Evolutionary conservation across 1,140 invertebrate species (phyloP), one percentile per base, ranked within the genome.

Genomic region (Drosophila orena): DNA sequence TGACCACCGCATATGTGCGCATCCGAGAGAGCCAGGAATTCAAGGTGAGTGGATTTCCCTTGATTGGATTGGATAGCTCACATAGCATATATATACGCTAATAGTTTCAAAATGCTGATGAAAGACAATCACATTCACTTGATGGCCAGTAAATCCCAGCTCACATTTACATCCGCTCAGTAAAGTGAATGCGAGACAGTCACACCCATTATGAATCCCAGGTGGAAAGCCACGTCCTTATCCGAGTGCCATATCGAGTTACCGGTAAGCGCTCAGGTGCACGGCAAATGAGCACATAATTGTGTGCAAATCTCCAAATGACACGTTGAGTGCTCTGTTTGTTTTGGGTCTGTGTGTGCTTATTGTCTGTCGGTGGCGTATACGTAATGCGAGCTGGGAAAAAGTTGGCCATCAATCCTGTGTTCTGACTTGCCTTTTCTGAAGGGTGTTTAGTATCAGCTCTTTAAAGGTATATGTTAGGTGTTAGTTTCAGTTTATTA

Each of bases 1-100:
- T 96, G 84, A 95, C 94, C 65, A 95, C 96, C 76, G 95, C 97
- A 47, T 95, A 97, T 93, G 95, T 99, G 72, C 95, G 97, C 77
- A 97, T 99, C 84, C 98, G 97, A 91, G 98, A 99, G 92, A 99
- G 97, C 93, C 98, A 98, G 92, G 98, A 99, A 93, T 99, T 99
- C 93, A 99, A 99, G 96, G 98, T 98, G 81, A 93, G 92, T 81
- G 30, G 30, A 14, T 6, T 53, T 27, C 12, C 6, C 1, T 2
- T 17, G 14, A 20, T 20, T 42, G 4, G 14, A 17, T 34, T 11
- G 40, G 17, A 65, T 24, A 24, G 4, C 24, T 8, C 24, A 27
- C 5, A 6, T 6, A 30, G 27, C 27, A 30, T 30, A 30, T 8
- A 8, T 30, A 30, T 8, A 30, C 20, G 7, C 24, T n/a, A 49